Evolutionary conservation across 2,888 invertebrate species (phyloP), one percentile per base, ranked within the genome.

Genomic region (Caenorhabditis sinica): DNA sequence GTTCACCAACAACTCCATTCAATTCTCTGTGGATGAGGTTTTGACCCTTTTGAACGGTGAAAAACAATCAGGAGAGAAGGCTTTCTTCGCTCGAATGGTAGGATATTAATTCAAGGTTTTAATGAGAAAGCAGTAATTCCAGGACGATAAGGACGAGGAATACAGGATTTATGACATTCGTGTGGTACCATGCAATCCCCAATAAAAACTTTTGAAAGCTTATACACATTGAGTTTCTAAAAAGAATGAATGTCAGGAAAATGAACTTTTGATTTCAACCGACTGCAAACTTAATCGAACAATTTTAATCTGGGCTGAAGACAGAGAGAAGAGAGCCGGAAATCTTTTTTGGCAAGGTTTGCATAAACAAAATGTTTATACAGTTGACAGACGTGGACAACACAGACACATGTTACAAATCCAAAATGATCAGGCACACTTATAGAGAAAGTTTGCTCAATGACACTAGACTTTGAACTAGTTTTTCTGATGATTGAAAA

Each of bases 141-240:
- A 82, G 82, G 68, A 75, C 23, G 75, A 82, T 8, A 49, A 69
- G 49, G 56, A 71, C 11, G 71, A 68, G 11, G 75, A 82, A n/a
- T 82, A 82, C 45, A 66, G 71, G 49, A 82, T 82, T 25, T 82
- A 65, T 30, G 71, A 75, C 17, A 82, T 75, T 58, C 75, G 75
- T 28, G 43, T 45, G 9, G 75, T 82, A 13, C 69, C 82, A 49
- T 82, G 82, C 58, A 49, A 63, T 30, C 40, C 65, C 0, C 20
- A 81, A 73, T 73, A 68, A 68, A 81, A 36, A 15, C 17, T 61
- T 68, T 49, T n/a, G n/a, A n/a, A n/a, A n/a, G n/a, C n/a, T n/a
- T n/a, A n/a, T n/a, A n/a, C n/a, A n/a, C n/a, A n/a, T 23, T 23
- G n/a, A 15, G 11, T 11, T 56, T 1, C 15, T 28, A 40, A 6